A percentile compares a stretch with the other conserved stretches of the same genome.
Conservation (phyloP, 2,888 invertebrate genomes). For the Eremobia ochroleuca region DNA sequence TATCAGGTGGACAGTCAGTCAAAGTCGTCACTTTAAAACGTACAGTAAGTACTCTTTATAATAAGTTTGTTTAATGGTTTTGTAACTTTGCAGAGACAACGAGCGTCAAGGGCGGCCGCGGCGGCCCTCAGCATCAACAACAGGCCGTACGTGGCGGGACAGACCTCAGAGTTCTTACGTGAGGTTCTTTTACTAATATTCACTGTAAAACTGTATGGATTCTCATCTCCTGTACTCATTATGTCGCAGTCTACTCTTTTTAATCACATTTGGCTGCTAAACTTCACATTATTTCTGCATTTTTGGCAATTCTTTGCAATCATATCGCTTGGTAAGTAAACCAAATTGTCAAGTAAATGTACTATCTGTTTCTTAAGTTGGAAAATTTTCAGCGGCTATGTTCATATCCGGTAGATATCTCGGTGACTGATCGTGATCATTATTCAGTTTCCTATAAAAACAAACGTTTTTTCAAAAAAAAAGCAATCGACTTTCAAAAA, state of each 20-base stretch:
- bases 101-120: slow-evolving; percentile 81
- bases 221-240: neutral
- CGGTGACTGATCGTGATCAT: neutral
- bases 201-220: neutral
- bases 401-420: neutral
- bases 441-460: neutral
- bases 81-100: slow-evolving; percentile 76
- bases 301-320: neutral
- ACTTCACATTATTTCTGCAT: neutral
- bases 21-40: neutral
- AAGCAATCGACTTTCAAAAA: too few species aligned
- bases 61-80: slow-evolving; percentile 14
- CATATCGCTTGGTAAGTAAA: neutral
- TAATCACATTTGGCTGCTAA: neutral
- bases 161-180: slow-evolving; percentile 88
- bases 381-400: neutral
- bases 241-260: neutral
- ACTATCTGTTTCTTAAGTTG: neutral
- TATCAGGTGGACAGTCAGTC: neutral
- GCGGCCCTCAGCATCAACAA: slow-evolving; percentile 84
- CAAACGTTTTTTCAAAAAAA: neutral
- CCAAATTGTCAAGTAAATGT: too few species aligned
- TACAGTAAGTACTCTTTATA: neutral
- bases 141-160: slow-evolving; percentile 84
- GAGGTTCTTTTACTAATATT: slow-evolving; percentile 56